phyloP scores from a whole-genome alignment of 2,888 invertebrate species.

The Drosophila atripex region DNA sequence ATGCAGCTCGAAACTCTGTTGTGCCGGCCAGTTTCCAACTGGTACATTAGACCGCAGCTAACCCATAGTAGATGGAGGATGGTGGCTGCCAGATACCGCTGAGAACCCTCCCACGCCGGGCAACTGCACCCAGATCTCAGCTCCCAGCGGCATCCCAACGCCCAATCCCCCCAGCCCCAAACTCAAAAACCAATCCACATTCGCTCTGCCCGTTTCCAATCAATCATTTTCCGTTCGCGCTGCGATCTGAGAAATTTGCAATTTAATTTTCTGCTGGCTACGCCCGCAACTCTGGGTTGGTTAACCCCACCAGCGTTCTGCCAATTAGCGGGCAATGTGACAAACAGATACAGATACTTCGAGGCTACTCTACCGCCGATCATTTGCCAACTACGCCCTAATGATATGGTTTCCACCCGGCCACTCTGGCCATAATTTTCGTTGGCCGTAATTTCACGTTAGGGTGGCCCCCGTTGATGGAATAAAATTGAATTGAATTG shows the following conservation, averaged over 20 bases:
- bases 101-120: slow-evolving; percentile 34
- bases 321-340: slow-evolving; percentile 59
- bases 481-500: slow-evolving; percentile 66
- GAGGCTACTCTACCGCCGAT: slow-evolving; percentile 13
- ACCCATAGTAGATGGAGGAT: slow-evolving; percentile 2
- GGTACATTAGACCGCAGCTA: slow-evolving; percentile 16
- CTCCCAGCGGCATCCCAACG: slow-evolving; percentile 60
- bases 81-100: slow-evolving; percentile 12
- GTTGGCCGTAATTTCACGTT: slow-evolving; percentile 62
- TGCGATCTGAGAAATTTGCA: slow-evolving; percentile 33
- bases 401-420: slow-evolving; percentile 58
- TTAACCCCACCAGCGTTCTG: slow-evolving; percentile 44
- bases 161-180: slow-evolving; percentile 6
- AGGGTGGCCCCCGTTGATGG: slow-evolving; percentile 70
- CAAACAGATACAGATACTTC: slow-evolving; percentile 27
- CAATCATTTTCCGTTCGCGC: slow-evolving; percentile 54
- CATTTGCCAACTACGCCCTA: slow-evolving; percentile 58
- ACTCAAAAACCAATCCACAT: slow-evolving; percentile 1
- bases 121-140: background rate
- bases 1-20: slow-evolving; percentile 22
- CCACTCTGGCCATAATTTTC: slow-evolving; percentile 59
- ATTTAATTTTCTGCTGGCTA: slow-evolving; percentile 54
- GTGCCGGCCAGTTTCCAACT: slow-evolving; percentile 25
- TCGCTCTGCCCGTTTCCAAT: slow-evolving; percentile 49
- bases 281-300: slow-evolving; percentile 42